These are phyloP conservation scores for Halichondria panicea DNA, from an alignment of 37 sponge, comb jelly and placozoan species.

Conservation along the genomic window DNA sequence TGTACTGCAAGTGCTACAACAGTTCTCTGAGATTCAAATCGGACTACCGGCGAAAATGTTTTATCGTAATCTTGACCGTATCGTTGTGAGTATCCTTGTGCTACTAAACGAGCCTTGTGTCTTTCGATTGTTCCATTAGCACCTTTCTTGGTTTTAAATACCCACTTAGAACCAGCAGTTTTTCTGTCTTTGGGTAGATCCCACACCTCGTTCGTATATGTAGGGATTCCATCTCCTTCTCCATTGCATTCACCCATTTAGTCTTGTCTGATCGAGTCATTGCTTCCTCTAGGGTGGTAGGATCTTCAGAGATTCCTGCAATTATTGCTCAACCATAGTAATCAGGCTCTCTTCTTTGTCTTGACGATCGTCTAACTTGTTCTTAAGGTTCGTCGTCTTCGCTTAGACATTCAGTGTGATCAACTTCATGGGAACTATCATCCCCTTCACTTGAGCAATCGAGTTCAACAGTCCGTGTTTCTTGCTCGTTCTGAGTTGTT, in stretches of 20 bases:
- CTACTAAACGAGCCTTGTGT: conserved; percentile 55
- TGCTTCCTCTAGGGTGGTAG: conserved; percentile 28
- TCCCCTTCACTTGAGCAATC: too few species aligned
- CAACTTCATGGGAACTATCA: background rate
- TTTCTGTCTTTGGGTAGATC: conserved; percentile 37
- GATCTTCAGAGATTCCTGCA: background rate
- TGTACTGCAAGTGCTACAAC: conserved; percentile 54
- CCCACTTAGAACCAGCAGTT: conserved; percentile 60
- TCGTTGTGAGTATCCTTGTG: conserved; percentile 61
- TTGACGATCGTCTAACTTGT: conserved; percentile 16
- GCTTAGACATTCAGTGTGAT: background rate
- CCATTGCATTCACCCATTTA: conserved; percentile 46
- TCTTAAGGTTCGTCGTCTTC: background rate
- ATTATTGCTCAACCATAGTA: conserved; percentile 25
- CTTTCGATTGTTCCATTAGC: conserved; percentile 56
- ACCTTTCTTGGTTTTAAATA: conserved; percentile 49
- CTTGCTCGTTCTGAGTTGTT: background rate
- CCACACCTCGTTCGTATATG: conserved; percentile 51
- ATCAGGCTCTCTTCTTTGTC: conserved; percentile 33
- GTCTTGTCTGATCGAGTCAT: conserved; percentile 21
- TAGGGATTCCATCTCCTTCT: conserved; percentile 60
- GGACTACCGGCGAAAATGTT: conserved; percentile 66
- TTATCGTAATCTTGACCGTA: conserved; percentile 59
- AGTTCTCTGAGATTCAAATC: conserved; percentile 50
- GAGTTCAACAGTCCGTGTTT: background rate